Evolutionary conservation across 2,888 invertebrate genomes (phyloP), one percentile per base, ranked within the genome.

Genomic region (Marronus borbonicus): DNA sequence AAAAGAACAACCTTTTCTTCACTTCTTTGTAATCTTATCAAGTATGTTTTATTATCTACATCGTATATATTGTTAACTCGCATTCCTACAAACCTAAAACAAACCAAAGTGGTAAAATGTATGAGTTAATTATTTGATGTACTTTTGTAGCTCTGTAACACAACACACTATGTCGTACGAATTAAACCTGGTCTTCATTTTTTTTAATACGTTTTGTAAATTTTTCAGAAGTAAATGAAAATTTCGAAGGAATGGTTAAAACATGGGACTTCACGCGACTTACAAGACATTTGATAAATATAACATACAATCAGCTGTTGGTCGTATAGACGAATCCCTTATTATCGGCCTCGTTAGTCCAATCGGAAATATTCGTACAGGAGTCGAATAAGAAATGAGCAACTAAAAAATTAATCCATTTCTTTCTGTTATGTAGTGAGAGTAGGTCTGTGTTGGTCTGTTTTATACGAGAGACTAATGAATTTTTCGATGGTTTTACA

Each of bases 41-140:
- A 92, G 88, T 99, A 99, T 0, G 98, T 98, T 87, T 96, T 97
- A 88, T 94, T 95, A 89, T 99, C 98, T 83, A 99, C 94, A 88
- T 99, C 99, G 88, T 99, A 99, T 52, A 99, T 94, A 90, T 99
- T 98, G 88, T 96, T 95, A 3, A 99, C 97, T 84, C 99, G 92
- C 93, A 97, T 94, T 55, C 98, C 98, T 84, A 97, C 90, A 78
- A 96, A 90, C 83, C 97, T 96, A 86, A 65, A 87, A 86, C 5
- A 84, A 79, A 70, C 65, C n/a, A 50, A 36, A 64, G 49, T 52
- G 68, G 28, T 62, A 44, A 75, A 60, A 7, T 66, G 64, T 39
- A 55, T 20, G 64, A 17, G 36, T 60, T 52, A 78, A 87, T 88
- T 58, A 20, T 8, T 58, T 58, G 3, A 89, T 44, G 10, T 91